Conservation (phyloP, 2,797 vertebrate genomes). For the Pangasius macronema region DNA sequence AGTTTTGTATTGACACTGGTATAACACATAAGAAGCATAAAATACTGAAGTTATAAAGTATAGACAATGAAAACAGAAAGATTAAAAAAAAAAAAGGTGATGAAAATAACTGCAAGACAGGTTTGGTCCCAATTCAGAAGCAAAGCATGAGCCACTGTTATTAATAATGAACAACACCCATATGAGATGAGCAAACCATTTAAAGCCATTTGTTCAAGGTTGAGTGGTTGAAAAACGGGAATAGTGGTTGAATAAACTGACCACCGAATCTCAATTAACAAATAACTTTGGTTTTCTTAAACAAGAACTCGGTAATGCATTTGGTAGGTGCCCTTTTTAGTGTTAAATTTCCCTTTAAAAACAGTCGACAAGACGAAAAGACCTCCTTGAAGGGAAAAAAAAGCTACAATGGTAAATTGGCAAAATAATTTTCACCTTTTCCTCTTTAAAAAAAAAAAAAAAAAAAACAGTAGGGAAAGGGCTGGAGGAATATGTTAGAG, state of each 20-base stretch:
- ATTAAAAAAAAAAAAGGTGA: not conserved
- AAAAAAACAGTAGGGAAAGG: not conserved
- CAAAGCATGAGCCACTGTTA: constrained; percentile 32
- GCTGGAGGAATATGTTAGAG: constrained; percentile 12
- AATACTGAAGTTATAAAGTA: constrained; percentile 17
- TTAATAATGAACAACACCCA: not conserved
- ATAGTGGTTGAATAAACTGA: constrained; percentile 29
- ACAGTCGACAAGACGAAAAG: constrained; percentile 18
- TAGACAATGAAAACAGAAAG: constrained; percentile 12
- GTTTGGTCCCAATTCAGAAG: constrained; percentile 48
- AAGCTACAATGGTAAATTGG: not conserved
- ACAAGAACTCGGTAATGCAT: constrained; percentile 27
- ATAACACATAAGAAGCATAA: constrained; percentile 12
- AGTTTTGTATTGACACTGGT: constrained; percentile 21
- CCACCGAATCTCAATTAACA: not conserved
- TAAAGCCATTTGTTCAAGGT: constrained; percentile 31
- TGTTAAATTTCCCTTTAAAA: constrained; percentile 49
- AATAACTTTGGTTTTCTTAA: constrained; percentile 29
- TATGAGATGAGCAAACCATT: not conserved
- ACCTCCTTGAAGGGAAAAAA: not conserved
- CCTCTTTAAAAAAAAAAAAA: not conserved
- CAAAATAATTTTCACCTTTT: constrained; percentile 6
- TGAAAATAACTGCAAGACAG: constrained; percentile 19
- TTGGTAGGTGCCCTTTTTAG: constrained; percentile 46
- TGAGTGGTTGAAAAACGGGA: constrained; percentile 22